Conservation (phyloP, 2,888 invertebrate genomes). For the Antitype chi region DNA sequence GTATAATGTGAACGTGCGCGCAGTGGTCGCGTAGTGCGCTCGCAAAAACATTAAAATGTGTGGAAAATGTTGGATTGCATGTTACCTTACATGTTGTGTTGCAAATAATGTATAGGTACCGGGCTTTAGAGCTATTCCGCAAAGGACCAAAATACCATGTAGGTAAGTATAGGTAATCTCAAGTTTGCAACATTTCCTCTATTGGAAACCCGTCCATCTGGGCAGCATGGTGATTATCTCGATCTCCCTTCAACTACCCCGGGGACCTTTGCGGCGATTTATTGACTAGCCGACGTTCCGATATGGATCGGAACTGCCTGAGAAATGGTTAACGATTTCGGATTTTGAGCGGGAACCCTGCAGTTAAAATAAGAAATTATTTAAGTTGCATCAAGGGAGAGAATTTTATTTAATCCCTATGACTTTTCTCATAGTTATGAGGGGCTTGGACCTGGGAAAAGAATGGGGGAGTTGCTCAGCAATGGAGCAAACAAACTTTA, state of each 20-base stretch:
- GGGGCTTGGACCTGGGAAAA: background rate
- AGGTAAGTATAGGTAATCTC: conserved; percentile 13
- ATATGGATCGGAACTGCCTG: conserved; percentile 49
- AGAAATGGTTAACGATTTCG: conserved; percentile 44
- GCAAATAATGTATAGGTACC: too few relatives aligned
- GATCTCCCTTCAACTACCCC: conserved; percentile 36
- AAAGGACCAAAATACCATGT: conserved; percentile 4
- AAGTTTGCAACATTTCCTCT: conserved; percentile 3
- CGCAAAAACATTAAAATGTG: too few relatives aligned
- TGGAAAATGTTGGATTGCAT: too few relatives aligned
- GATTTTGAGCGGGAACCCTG: conserved; percentile 14
- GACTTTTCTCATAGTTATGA: background rate
- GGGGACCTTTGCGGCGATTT: conserved; percentile 49
- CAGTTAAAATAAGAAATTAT: conserved; percentile 14
- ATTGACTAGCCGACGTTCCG: conserved; percentile 47
- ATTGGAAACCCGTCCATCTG: conserved; percentile 22
- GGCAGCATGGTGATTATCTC: conserved; percentile 46
- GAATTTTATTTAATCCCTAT: background rate
- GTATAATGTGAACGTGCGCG: too few relatives aligned
- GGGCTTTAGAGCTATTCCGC: background rate
- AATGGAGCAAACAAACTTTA: background rate
- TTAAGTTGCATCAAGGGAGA: background rate
- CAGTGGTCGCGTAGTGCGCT: too few relatives aligned
- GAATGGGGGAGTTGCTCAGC: background rate
- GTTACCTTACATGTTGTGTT: too few relatives aligned